Percentiles rank a stretch among this genome's conserved stretches.
These are phyloP conservation scores for Cottoperca gobio DNA, from an alignment of 2,797 vertebrate genomes.

Conservation along the genomic window DNA sequence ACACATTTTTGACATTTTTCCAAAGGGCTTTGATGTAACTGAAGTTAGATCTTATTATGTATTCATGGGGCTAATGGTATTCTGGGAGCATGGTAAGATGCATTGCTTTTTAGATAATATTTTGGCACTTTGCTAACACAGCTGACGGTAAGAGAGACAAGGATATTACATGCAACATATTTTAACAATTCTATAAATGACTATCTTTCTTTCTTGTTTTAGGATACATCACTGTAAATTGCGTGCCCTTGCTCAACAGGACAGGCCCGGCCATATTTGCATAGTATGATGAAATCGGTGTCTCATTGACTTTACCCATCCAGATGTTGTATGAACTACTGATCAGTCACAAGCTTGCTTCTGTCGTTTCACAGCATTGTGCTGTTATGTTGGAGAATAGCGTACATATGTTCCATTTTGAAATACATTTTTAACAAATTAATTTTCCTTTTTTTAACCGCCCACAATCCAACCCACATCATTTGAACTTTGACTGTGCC, in stretches of 20 bases:
- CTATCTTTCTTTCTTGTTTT: background rate
- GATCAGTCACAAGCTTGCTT: background rate
- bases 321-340: constrained; percentile 3
- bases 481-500: constrained; percentile 9
- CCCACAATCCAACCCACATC: background rate
- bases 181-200: too few relatives aligned
- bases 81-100: background rate
- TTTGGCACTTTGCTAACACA: constrained; percentile 1
- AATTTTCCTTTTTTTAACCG: background rate
- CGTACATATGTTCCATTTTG: background rate
- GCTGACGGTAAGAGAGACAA: background rate
- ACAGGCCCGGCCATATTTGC: background rate
- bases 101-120: background rate
- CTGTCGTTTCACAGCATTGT: background rate
- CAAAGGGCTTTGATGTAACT: background rate
- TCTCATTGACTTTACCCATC: constrained; percentile 2
- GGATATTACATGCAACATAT: background rate
- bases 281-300: background rate
- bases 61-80: background rate
- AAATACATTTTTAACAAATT: background rate
- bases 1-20: constrained; percentile 14
- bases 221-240: background rate
- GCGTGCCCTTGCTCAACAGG: background rate
- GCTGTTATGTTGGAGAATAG: background rate
- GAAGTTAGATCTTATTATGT: constrained; percentile 1